These are phyloP conservation scores for Anseranas semipalmata DNA, from an alignment of 2,113 vertebrate species.

Conservation along the genomic window DNA sequence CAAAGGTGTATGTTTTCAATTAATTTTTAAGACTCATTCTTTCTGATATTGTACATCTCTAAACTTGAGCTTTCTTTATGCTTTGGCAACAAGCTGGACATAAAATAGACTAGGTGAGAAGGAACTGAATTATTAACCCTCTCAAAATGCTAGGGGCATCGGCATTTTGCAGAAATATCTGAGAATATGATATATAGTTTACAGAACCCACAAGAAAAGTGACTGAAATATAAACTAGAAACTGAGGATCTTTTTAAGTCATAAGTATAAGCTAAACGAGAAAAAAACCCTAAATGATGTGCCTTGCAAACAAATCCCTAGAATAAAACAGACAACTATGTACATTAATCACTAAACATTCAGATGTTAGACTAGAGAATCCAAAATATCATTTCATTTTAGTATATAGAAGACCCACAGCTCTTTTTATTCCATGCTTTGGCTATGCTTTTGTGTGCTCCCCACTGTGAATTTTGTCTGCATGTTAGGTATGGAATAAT, in stretches of 20 bases:
- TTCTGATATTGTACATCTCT: neutral
- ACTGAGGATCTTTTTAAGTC: neutral
- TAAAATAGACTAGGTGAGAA: neutral
- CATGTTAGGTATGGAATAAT: neutral
- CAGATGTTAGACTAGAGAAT: neutral
- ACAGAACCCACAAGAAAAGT: neutral
- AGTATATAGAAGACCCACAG: neutral
- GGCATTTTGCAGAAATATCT: neutral
- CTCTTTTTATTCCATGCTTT: conserved; percentile 15
- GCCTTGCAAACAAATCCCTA: neutral
- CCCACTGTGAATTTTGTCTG: conserved; percentile 24
- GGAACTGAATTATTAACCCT: neutral
- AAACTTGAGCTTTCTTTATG: neutral
- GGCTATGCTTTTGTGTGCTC: neutral
- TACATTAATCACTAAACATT: neutral
- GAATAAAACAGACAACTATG: neutral
- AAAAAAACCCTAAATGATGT: neutral
- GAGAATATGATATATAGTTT: neutral
- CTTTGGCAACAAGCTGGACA: neutral
- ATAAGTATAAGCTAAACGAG: neutral
- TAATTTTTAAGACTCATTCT: neutral
- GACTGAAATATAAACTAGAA: neutral
- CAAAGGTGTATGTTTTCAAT: conserved; percentile 31
- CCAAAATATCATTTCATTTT: neutral
- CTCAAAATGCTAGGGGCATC: neutral